Conservation (phyloP, 2,113 vertebrate species). For the Boulengeromyrus knoepffleri region DNA sequence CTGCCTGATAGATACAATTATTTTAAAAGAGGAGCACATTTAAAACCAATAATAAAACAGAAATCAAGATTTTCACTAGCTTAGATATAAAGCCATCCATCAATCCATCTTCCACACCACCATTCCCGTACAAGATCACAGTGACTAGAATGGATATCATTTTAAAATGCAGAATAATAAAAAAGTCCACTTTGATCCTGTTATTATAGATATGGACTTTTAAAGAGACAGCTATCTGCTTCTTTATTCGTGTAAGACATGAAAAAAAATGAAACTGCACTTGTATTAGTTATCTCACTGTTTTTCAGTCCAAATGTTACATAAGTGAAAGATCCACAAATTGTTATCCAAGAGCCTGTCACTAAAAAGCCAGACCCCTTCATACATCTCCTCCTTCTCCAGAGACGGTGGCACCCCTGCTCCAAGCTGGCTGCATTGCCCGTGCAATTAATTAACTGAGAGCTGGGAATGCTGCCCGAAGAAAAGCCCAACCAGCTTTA, state of each 20-base stretch:
- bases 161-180: neutral
- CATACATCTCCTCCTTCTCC: neutral
- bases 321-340: slow-evolving; percentile 20
- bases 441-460: neutral
- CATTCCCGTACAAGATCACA: neutral
- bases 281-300: slow-evolving; percentile 19
- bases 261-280: slow-evolving; percentile 12
- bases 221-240: slow-evolving; percentile 32
- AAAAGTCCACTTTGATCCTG: neutral
- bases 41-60: neutral
- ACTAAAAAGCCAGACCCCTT: neutral
- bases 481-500: neutral
- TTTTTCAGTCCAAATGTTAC: slow-evolving; percentile 12
- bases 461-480: neutral
- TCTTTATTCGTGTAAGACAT: slow-evolving; percentile 14
- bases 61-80: neutral
- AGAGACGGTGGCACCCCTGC: neutral
- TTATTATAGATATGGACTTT: neutral
- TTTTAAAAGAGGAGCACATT: slow-evolving; percentile 6
- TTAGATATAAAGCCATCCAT: neutral
- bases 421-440: neutral
- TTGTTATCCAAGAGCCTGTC: neutral
- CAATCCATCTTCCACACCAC: neutral
- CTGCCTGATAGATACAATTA: slow-evolving; percentile 26
- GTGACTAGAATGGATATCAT: neutral